Percentiles rank a stretch among this genome's conserved stretches.
phyloP scores from a whole-genome alignment of 2,797 vertebrate species.

The Dermochelys coriacea region DNA sequence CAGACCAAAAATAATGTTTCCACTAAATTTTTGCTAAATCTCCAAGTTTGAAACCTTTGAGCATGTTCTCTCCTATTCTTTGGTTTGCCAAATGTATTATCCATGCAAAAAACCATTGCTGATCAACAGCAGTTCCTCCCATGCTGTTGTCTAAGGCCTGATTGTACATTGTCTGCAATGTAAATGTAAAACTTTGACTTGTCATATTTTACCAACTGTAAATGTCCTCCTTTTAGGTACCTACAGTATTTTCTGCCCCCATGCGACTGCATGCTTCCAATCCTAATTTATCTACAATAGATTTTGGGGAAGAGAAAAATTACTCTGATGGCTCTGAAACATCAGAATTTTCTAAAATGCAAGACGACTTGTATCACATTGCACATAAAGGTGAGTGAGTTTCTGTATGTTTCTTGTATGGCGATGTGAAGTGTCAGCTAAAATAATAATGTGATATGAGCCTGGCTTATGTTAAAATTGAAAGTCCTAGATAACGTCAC shows the following conservation, averaged over 20 bases:
- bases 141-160: background rate
- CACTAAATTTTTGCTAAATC: background rate
- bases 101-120: background rate
- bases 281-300: conserved; percentile 95
- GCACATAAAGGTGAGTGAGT: conserved; percentile 89
- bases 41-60: background rate
- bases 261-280: conserved; percentile 96
- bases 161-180: background rate
- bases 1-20: background rate
- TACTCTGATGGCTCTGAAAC: conserved; percentile 89
- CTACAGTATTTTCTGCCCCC: conserved; percentile 86
- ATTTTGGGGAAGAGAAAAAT: conserved; percentile 88
- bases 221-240: conserved; percentile 76
- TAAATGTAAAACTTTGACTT: background rate
- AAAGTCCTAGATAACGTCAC: background rate
- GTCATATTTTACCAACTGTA: too few relatives aligned
- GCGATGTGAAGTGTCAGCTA: background rate
- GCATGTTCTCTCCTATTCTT: background rate
- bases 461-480: background rate
- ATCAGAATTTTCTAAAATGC: conserved; percentile 94
- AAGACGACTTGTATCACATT: conserved; percentile 93
- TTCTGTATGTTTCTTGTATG: background rate
- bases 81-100: conserved; percentile 10
- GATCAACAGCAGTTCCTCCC: background rate
- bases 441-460: background rate